Evolutionary conservation across 2,113 vertebrate genomes (phyloP).

Genomic region (Recurvirostra avosetta): DNA sequence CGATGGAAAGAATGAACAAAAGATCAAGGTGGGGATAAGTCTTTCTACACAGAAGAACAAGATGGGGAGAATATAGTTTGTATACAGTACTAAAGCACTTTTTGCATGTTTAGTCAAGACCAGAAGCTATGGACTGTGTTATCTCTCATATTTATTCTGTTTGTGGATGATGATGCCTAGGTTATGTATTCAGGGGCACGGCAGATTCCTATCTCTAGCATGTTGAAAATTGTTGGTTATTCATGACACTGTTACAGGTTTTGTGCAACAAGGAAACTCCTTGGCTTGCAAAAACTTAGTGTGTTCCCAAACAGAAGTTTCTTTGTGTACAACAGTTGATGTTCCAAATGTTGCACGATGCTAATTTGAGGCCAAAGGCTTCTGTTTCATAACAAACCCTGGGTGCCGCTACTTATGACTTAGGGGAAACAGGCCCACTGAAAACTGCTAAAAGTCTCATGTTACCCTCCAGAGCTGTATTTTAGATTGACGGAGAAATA

Average conservation of each 20-base stretch:
- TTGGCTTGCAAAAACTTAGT: slow-evolving; percentile 41
- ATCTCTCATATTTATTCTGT: slow-evolving; percentile 21
- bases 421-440: not conserved
- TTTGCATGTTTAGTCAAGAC: slow-evolving; percentile 50
- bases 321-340: slow-evolving; percentile 37
- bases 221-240: slow-evolving; percentile 54
- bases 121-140: not conserved
- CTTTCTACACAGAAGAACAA: not conserved
- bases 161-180: slow-evolving; percentile 14
- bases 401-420: not conserved
- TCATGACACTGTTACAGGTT: slow-evolving; percentile 49
- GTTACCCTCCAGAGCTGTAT: not conserved
- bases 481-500: not conserved
- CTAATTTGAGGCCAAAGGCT: slow-evolving; percentile 55
- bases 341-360: slow-evolving; percentile 56
- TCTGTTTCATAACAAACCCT: slow-evolving; percentile 57
- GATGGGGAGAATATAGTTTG: not conserved
- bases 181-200: not conserved
- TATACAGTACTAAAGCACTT: not conserved
- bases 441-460: slow-evolving; percentile 15
- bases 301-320: slow-evolving; percentile 53
- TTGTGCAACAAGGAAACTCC: slow-evolving; percentile 54
- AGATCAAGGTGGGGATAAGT: not conserved
- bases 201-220: slow-evolving; percentile 45
- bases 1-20: not conserved